Base-by-base conservation (phyloP, 1,140 invertebrate genomes). In the Caenorhabditis remanei region DNA sequence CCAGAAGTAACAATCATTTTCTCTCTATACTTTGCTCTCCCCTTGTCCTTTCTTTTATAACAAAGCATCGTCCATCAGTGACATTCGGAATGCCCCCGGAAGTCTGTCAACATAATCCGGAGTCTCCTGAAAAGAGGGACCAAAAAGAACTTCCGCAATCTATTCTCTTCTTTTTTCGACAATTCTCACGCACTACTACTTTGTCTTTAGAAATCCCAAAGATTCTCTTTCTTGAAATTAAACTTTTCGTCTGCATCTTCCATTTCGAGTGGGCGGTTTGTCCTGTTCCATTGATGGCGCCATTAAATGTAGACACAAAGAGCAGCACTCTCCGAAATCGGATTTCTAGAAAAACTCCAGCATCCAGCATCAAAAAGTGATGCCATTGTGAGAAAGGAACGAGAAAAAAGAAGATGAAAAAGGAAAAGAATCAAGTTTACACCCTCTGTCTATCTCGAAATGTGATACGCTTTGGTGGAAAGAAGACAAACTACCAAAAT, bases 351-450 rank as follows among this genome's bases (percentile, higher is more conserved):
- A 19, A 14, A 43, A 46, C 4, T 19, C 16, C 5, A 21, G 65
- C 3, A 61, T 11, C 13, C 56, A 61, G 32, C 32, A 32, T 32
- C 32, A 61, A 71, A 71, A 71, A 71, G 41, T 71, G 65, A 71
- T 71, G 65, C 65, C 65, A 71, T 43, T 63, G 6, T n/a, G 9
- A n/a, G 16, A n/a, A 58, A 24, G 65, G 50, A 53, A 11, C 50
- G 16, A 11, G 13, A 71, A 71, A 71, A 21, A 11, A 41, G 32
- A 63, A 63, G 9, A 32, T 16, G 61, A 40, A 8, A 71, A 71
- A 71, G n/a, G 65, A 71, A 71, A 63, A 41, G 65, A 71, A 71
- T 71, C 65, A 71, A 71, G 65, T 71, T 71, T 43, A 71, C 65
- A 71, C 65, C 61, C 21, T 71, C 41, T 24, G 14, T 19, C 41